Evolutionary conservation across 2,797 vertebrate species (phyloP).

Genomic region (Anguilla megastoma): DNA sequence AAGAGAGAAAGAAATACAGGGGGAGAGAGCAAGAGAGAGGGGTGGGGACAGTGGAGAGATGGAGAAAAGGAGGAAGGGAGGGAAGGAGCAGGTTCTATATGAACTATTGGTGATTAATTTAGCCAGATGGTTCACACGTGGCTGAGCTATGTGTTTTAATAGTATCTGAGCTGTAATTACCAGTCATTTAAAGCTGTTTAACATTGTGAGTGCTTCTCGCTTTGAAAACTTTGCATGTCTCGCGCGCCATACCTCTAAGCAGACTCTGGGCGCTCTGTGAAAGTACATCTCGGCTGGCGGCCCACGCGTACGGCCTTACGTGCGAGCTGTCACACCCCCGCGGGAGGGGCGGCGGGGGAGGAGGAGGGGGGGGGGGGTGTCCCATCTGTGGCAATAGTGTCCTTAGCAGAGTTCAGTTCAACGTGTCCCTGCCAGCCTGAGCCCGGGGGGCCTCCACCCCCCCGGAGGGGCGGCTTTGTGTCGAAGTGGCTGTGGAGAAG

Average conservation of each 20-base stretch:
- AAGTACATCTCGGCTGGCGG: not conserved
- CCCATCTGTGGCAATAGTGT: constrained; percentile 29
- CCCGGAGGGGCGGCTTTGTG: constrained; percentile 15
- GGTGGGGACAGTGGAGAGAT: not conserved
- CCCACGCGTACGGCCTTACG: not conserved
- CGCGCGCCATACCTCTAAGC: not conserved
- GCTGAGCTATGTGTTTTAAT: not conserved
- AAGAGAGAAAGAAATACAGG: not conserved
- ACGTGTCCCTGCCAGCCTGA: not conserved
- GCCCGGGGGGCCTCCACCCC: not conserved
- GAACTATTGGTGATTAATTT: not conserved
- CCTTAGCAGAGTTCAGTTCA: not conserved
- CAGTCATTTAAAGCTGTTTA: not conserved
- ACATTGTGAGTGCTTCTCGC: not conserved
- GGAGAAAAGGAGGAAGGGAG: not conserved
- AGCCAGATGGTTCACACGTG: not conserved
- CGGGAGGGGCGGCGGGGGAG: not conserved
- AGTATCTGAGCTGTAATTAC: not conserved
- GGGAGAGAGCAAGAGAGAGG: not conserved
- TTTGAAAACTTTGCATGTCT: not conserved
- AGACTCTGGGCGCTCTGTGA: not conserved
- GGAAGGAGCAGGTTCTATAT: not conserved
- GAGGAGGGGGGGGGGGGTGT: not conserved
- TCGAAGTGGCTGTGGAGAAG: not conserved
- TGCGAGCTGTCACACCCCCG: not conserved